Evolutionary conservation across 1,140 invertebrate genomes (phyloP), one percentile per base, ranked within the genome.

Genomic region (Cydia splendana): DNA sequence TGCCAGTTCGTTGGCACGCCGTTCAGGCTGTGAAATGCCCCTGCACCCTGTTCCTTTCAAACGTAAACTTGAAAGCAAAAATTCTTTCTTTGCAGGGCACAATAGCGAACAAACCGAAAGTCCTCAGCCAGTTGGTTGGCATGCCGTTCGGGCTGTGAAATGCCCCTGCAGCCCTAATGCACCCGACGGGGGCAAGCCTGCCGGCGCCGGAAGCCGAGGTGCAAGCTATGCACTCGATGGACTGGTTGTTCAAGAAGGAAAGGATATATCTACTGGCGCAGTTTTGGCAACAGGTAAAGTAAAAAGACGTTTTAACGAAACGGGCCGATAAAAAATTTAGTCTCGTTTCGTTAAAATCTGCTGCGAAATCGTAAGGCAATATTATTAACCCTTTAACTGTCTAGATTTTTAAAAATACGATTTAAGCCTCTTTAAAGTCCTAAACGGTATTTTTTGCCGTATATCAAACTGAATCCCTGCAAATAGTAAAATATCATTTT

Each of bases 201-300:
- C 96, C 96, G 95, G 95, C 95, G 93, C 95, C 95, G 85, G 94
- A 95, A 93, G 94, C 94, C 90, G 95, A 96, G 93, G 95, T 96
- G 88, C 96, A 96, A 94, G 95, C 96, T 93, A 96, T 97, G 95
- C 97, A 97, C 94, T 97, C 97, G 91, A 97, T 98, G 97, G 97
- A 98, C 95, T 98, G 97, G 97, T 95, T 98, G 93, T 97, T 98
- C 95, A 98, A 98, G 95, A 98, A 98, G 94, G 97, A 98, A 95
- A 95, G 96, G 94, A 97, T 98, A 94, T 97, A 97, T 95, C 95
- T 98, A 88, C 95, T 98, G 91, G 97, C 96, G 88, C 97, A 98
- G 93, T 98, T 98, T 94, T 98, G 97, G 97, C 97, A 98, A 97
- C 97, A 98, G 96, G 97, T 97, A 95, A 95, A 94, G 92, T 28